These are phyloP conservation scores for Corythornis leucogaster DNA, from an alignment of 2,797 vertebrate species.

Conservation along the genomic window DNA sequence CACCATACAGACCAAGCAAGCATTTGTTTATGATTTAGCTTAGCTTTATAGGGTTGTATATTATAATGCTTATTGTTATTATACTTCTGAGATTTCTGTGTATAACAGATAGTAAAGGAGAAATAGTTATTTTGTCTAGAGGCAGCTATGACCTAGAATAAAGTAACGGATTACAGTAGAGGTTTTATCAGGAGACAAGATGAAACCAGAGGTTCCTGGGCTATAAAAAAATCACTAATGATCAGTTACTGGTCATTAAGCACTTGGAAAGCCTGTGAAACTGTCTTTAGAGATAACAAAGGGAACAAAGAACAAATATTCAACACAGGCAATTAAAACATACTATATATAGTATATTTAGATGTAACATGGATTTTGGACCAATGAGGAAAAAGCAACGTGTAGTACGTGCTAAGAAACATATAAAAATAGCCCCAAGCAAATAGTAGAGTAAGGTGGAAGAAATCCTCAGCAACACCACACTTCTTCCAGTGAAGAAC, in stretches of 20 bases:
- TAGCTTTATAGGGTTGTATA: background rate
- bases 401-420: constrained; percentile 26
- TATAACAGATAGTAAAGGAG: background rate
- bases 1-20: background rate
- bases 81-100: background rate
- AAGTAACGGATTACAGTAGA: background rate
- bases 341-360: background rate
- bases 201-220: background rate
- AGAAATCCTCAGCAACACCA: background rate
- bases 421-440: constrained; percentile 31
- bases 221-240: background rate
- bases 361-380: background rate
- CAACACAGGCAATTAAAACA: background rate
- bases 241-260: constrained; percentile 9
- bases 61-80: background rate
- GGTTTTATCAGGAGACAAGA: background rate
- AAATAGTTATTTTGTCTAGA: background rate
- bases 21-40: background rate
- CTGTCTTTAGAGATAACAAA: constrained; percentile 38
- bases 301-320: constrained; percentile 46
- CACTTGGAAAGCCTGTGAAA: background rate
- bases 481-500: background rate
- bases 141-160: background rate
- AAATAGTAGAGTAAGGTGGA: background rate
- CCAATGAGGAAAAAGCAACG: constrained; percentile 5